phyloP scores from a whole-genome alignment of 1,140 invertebrate genomes.

The Drosophila sulfurigaster region DNA sequence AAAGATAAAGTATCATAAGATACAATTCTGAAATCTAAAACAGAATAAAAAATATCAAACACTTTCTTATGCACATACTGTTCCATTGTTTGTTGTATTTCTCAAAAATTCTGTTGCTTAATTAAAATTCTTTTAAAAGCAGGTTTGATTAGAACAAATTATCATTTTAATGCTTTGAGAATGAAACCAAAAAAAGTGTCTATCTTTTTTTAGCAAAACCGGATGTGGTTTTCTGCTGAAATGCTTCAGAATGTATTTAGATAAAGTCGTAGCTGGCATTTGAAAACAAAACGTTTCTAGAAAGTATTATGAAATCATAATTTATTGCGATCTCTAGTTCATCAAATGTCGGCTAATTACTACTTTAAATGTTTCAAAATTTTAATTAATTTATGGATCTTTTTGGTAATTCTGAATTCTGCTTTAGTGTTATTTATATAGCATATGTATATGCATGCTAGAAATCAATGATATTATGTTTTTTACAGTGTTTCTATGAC shows the following conservation, averaged over 20 bases:
- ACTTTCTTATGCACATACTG: too few species aligned
- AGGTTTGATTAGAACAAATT: not conserved
- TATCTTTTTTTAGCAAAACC: not conserved
- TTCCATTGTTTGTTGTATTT: too few species aligned
- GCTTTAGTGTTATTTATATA: too few species aligned
- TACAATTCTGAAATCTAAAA: not conserved
- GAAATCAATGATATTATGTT: not conserved
- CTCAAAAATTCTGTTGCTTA: too few species aligned
- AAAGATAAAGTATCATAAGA: too few species aligned
- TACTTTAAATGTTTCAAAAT: not conserved
- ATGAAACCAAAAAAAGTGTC: not conserved
- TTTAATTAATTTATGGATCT: not conserved
- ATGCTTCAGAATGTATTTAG: not conserved
- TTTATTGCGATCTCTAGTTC: not conserved
- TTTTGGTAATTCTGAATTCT: too few species aligned
- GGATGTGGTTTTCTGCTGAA: not conserved
- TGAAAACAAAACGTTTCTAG: not conserved
- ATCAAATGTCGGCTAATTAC: not conserved
- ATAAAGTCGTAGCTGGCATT: not conserved
- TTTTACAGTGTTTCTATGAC: conserved; percentile 3
- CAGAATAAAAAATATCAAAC: too few species aligned
- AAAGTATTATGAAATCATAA: not conserved
- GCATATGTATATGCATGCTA: not conserved
- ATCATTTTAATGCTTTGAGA: not conserved
- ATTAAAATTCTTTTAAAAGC: not conserved